Evolutionary conservation across 1,140 invertebrate species (phyloP), one percentile per base, ranked within the genome.

Genomic region (Monochamus saltuarius): DNA sequence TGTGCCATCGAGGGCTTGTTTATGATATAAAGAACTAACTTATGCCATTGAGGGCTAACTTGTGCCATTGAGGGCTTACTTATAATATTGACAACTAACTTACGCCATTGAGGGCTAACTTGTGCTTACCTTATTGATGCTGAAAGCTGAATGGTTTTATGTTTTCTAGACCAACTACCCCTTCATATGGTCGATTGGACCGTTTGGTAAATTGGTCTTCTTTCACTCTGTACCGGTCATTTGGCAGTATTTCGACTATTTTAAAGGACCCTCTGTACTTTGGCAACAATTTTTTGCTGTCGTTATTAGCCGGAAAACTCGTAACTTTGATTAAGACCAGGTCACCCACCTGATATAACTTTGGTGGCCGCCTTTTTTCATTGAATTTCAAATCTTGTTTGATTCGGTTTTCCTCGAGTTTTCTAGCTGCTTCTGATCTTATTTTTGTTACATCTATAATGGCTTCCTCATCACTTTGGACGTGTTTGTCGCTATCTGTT

Each of bases 101-200:
- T n/a, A n/a, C n/a, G n/a, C n/a, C n/a, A n/a, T n/a, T n/a, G n/a
- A n/a, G n/a, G n/a, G n/a, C n/a, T n/a, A n/a, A n/a, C n/a, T n/a
- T n/a, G n/a, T n/a, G n/a, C 37, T 38, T 1, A 38, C 37, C n/a
- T 38, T n/a, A 38, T 9, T n/a, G n/a, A 9, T 8, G 8, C 14
- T 40, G 39, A 40, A 40, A 40, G 11, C n/a, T n/a, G n/a, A 38
- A 38, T 9, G 39, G 39, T 40, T 40, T 40, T 4, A 40, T 40
- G 9, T 40, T 4, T 40, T 40, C 39, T 40, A 14, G 3, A 7
- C 1, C 14, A n/a, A 40, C 39, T 7, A 40, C 39, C 4, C 11
- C 39, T 9, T 40, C 39, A 9, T 40, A 40, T 4, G 39, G 39
- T 14, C 39, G 39, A 9, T 9, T 40, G 9, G 11, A 40, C 14